Conservation (phyloP, 2,113 vertebrate species). For the Aptenodytes patagonicus region DNA sequence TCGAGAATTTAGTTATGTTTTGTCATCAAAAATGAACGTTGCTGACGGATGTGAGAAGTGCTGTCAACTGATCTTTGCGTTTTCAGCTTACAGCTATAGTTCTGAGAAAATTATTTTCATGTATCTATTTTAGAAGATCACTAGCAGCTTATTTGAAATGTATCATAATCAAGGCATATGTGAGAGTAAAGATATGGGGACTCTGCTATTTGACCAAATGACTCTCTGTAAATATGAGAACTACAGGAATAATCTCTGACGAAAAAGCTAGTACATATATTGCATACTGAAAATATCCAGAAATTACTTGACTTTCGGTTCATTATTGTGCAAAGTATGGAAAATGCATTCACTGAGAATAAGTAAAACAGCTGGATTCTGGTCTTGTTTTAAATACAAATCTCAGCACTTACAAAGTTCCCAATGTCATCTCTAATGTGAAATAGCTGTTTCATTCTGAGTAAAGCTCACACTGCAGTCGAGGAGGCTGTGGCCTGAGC, state of each 20-base stretch:
- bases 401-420: neutral
- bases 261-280: neutral
- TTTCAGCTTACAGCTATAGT: slow-evolving; percentile 43
- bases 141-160: slow-evolving; percentile 34
- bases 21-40: slow-evolving; percentile 48
- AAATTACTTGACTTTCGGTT: neutral
- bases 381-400: neutral
- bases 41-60: slow-evolving; percentile 48
- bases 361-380: slow-evolving; percentile 34
- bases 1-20: slow-evolving; percentile 46
- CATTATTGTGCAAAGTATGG: neutral
- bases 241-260: neutral
- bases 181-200: neutral
- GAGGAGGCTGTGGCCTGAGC: neutral
- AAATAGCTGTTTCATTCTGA: neutral
- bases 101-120: slow-evolving; percentile 33
- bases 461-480: neutral
- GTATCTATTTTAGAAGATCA: slow-evolving; percentile 49
- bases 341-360: neutral
- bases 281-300: neutral
- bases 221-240: neutral
- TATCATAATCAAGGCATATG: neutral
- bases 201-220: neutral
- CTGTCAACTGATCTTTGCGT: slow-evolving; percentile 30
- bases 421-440: neutral